These are phyloP conservation scores for Plutella xylostella DNA, from an alignment of 2,888 invertebrate species.

Conservation along the genomic window DNA sequence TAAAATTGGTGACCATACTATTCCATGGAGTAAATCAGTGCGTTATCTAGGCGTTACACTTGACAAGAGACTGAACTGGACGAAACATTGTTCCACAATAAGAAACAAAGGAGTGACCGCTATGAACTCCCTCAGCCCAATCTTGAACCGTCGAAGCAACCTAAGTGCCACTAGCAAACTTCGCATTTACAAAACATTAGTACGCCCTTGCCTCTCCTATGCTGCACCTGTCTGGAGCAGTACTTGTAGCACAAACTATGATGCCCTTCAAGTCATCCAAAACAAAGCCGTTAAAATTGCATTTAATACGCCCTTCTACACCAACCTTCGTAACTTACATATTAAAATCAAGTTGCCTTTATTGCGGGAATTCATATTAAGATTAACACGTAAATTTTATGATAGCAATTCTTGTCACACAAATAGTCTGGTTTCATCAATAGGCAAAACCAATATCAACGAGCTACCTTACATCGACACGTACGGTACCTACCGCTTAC, in stretches of 20 bases:
- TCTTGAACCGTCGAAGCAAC: neutral
- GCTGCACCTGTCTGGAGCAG: neutral
- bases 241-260: neutral
- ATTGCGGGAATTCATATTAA: too few relatives aligned
- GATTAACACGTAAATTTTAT: too few relatives aligned
- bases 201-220: neutral
- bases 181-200: too few relatives aligned
- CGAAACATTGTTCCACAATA: neutral
- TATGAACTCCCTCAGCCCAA: neutral
- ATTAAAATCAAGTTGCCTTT: too few relatives aligned
- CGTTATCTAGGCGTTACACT: neutral
- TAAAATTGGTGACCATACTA: neutral
- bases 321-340: too few relatives aligned
- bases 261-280: neutral
- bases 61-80: neutral
- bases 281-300: neutral
- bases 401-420: neutral
- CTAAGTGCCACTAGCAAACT: neutral
- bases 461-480: neutral
- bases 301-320: neutral
- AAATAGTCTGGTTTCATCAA: neutral
- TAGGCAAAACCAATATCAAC: neutral
- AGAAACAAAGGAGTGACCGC: neutral
- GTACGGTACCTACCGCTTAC: neutral
- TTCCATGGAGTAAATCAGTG: neutral